Percentiles rank a stretch among this genome's conserved stretches.
Evolutionary conservation across 2,888 invertebrate species (phyloP).

Genomic region (Drosophila antonietae): DNA sequence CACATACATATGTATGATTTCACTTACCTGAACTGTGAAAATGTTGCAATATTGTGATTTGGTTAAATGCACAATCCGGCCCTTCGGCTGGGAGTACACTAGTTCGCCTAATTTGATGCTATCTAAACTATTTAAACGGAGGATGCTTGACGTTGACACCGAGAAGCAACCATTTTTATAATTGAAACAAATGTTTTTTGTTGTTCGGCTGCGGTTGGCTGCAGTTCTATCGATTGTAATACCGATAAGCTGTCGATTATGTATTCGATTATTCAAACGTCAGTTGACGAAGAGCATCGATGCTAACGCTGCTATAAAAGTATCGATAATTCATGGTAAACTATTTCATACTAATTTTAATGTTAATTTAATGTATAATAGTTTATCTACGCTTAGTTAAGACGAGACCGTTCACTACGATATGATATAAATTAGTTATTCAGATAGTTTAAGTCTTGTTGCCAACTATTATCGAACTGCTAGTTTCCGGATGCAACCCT

Average conservation of each 20-base stretch:
- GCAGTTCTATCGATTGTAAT: constrained; percentile 49
- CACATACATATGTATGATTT: constrained; percentile 47
- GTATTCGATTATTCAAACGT: constrained; percentile 20
- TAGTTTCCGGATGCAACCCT: constrained; percentile 63
- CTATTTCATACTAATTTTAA: background rate
- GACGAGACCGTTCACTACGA: background rate
- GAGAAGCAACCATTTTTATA: constrained; percentile 60
- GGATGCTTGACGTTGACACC: constrained; percentile 22
- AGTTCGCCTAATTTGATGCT: constrained; percentile 33
- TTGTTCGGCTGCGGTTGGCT: constrained; percentile 64
- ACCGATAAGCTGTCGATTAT: constrained; percentile 32
- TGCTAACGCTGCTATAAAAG: constrained; percentile 27
- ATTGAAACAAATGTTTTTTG: constrained; percentile 70
- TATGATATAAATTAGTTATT: too few relatives aligned
- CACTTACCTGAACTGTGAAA: constrained; percentile 67
- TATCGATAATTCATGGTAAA: constrained; percentile 9
- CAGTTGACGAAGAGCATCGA: constrained; percentile 27
- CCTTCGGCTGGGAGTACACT: constrained; percentile 29
- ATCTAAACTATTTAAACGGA: constrained; percentile 44
- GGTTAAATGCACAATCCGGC: constrained; percentile 41
- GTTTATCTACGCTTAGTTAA: background rate
- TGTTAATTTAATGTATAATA: background rate
- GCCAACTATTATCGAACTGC: constrained; percentile 10
- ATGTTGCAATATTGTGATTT: constrained; percentile 67
- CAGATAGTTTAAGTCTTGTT: constrained; percentile 18